Percentiles rank a stretch among this genome's conserved stretches.
Conservation (phyloP, 2,113 vertebrate species). For the Holacanthus passer region DNA sequence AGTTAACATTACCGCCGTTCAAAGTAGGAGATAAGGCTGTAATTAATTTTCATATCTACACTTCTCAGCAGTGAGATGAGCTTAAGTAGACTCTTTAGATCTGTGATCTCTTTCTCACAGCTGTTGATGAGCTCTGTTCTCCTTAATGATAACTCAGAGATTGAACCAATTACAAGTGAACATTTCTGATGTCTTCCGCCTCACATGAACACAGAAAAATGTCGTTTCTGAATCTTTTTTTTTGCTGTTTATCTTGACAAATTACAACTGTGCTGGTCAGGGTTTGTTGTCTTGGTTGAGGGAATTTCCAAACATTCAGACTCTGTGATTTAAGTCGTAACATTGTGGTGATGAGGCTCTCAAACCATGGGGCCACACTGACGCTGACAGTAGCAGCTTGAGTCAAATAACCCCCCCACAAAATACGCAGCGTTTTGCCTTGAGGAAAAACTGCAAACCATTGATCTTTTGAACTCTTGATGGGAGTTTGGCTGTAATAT, state of each 20-base stretch:
- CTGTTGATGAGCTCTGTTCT: constrained; percentile 45
- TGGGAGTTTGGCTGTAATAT: constrained; percentile 61
- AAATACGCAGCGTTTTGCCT: constrained; percentile 6
- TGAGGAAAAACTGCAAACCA: constrained; percentile 49
- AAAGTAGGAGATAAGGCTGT: constrained; percentile 60
- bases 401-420: constrained; percentile 16
- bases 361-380: neutral
- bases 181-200: constrained; percentile 31
- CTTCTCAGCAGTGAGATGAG: constrained; percentile 21
- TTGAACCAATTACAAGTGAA: constrained; percentile 48
- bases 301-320: neutral
- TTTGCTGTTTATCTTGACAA: neutral
- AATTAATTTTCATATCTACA: constrained; percentile 75
- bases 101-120: constrained; percentile 34
- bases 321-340: neutral
- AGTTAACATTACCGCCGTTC: constrained; percentile 43
- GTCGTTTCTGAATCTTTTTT: neutral
- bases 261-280: neutral
- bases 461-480: constrained; percentile 72
- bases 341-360: neutral
- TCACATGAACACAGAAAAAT: neutral
- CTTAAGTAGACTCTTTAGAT: constrained; percentile 57
- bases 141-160: constrained; percentile 31
- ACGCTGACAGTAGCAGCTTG: constrained; percentile 10
- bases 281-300: neutral